Base-by-base conservation (phyloP, 2,888 invertebrate genomes). In the Perizoma affinitatum region DNA sequence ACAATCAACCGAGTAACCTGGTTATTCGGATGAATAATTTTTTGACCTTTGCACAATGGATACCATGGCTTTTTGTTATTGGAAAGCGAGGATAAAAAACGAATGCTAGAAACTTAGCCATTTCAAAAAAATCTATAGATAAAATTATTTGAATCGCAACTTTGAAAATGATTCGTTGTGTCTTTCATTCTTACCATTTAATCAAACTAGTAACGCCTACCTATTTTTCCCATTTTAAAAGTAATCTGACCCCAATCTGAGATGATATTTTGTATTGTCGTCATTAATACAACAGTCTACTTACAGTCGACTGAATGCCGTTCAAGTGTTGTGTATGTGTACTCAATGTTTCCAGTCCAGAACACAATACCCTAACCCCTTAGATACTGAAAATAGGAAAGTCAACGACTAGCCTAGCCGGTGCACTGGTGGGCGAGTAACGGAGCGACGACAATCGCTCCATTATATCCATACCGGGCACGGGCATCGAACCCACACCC, bases 401-500 rank as follows among this genome's bases (percentile, higher is more conserved):
- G 48, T 69, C 69, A 70, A 71, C 72, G 70, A 69, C 68, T 65
- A 65, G 68, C 38, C 38, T 22, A 7, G 38, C 63, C 62, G 59
- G 61, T 63, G 52, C 63, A 48, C 65, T 72, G 72, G 86, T 86
- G 83, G 86, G 84, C 84, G 86, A 66, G 70, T 80, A 79, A 79
- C 78, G 79, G 74, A 73, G 75, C 76, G 76, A 67, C 80, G 81
- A 86, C 85, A 86, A 83, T 82, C 82, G 79, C 75, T 69, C 82
- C 82, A 86, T 87, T 87, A 87, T 86, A 79, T 78, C 82, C 80
- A 79, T 80, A 82, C 75, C 61, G 60, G 75, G 64, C 68, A 71
- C 68, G 88, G 87, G 73, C 88, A 71, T 82, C 87, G 88, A 87
- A 88, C 88, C 75, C 82, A 80, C 87, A 76, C 88, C 89, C 89